Base-by-base conservation (phyloP, 2,797 vertebrate species). In the Mionectes olivaceus region DNA sequence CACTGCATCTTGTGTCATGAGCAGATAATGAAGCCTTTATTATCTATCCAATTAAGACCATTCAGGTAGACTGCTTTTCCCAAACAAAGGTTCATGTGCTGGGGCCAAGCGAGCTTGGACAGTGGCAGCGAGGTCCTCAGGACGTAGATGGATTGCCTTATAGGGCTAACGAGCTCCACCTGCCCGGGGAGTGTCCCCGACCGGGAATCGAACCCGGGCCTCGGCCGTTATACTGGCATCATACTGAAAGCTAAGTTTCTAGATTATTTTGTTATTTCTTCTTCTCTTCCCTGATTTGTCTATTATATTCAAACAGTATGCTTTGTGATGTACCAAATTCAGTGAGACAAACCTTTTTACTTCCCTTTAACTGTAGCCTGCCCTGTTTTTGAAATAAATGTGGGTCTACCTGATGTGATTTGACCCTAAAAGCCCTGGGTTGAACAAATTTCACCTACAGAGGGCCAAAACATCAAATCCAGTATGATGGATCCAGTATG, bases 401-500 rank as follows among this genome's bases (percentile, higher is more conserved):
- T 52, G 37, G 16, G 13, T 22, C 9, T 60, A 13, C 32, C 33
- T 69, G 7, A 21, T 16, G 16, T 7, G 55, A 6, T 75, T 55
- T 83, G 21, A 60, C 9, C 5, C 13, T 52, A 53, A 44, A 86
- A 65, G 23, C 4, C 25, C 4, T 23, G 25, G 27, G 5, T 13
- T 52, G 37, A 83, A 22, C 0, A 0, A 69, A 37, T 59, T 70
- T 79, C 35, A 82, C 3, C 10, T 61, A 19, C 3, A 37, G 9
- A 19, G 12, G 12, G 5, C 6, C 17, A 56, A 71, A 89, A 35
- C 32, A 89, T 5, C 9, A 68, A 14, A 44, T 33, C 5, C 8
- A 27, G 25, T 49, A 49, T 50, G 25, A 22, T 33, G 16, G 44
- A 70, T 46, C 7, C 7, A 8, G 1, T 57, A 28, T 70, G 30